Evolutionary conservation across 2,888 invertebrate genomes (phyloP), one percentile per base, ranked within the genome.

Genomic region (Dorcus parallelipipedus): DNA sequence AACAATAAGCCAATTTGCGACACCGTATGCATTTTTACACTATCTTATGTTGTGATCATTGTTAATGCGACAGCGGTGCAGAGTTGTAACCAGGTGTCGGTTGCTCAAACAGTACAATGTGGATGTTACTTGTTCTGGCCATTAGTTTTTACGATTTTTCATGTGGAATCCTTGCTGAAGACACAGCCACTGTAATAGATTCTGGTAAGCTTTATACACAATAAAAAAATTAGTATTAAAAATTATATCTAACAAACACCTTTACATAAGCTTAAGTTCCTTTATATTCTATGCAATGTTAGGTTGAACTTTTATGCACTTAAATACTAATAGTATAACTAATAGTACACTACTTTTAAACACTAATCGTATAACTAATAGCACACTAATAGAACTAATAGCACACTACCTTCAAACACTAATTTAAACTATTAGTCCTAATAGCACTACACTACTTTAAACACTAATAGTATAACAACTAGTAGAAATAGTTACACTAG

Each of bases 111-210:
- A 33, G 26, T 33, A 33, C 26, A 54, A 71, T 68, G 69, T 77
- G 76, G 76, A 74, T 77, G 73, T 61, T 76, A 57, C 74, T 77
- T 53, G 65, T 77, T 59, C 74, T 75, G 72, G 75, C 75, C 1
- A 64, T 77, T 8, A 76, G 73, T 66, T 68, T 75, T 45, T 72
- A 73, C 50, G 76, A 75, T 63, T 60, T 59, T 26, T 62, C 54
- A 9, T 58, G 38, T 26, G 72, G 71, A n/a, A 73, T 76, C 55
- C 49, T 76, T 17, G 70, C 75, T 2, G 76, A 77, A 59, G 76
- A 76, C 58, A 64, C 65, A 9, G 61, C 64, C 0, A 60, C 64
- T 3, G 58, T 65, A 41, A 33, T 62, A 33, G 66, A 65, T 57
- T 62, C 56, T 53, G 64, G 65, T 64, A 61, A 58, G 43, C 26